Base-by-base conservation (phyloP, 53 echinoderm and acorn worm genomes). In the Paracentrotus lividus region DNA sequence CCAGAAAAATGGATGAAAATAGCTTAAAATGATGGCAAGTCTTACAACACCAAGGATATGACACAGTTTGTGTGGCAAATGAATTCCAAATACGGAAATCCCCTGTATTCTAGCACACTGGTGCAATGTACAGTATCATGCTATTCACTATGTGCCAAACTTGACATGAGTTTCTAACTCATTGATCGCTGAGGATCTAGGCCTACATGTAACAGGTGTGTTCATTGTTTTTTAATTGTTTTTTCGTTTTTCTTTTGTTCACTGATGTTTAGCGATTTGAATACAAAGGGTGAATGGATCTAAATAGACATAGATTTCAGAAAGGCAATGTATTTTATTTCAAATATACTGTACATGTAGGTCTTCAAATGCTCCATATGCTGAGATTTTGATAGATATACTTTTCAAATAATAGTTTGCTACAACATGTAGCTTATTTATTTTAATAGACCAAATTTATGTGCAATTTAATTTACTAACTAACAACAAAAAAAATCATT, bases 41-140 rank as follows among this genome's bases (percentile, higher is more conserved):
- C 33, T 45, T 81, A 45, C 47, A 47, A 47, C 10, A 8, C 26
- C 47, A 47, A 81, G 81, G 81, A 81, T 47, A 81, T 81, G 81
- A 81, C 81, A 81, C 26, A 44, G 3, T 45, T 81, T 45, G 31
- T 45, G 31, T 0, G 2, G 33, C 81, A 81, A 81, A n/a, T n/a
- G n/a, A n/a, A 81, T 26, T 81, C 81, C 47, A 81, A n/a, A 47
- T 81, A 44, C n/a, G 27, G 81, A 47, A 45, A 81, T 45, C 44
- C 24, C 12, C 27, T 47, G 47, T 81, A 26, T 47, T 45, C 45
- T n/a, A 72, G 72, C 16, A 40, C 5, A 3, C 72, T 38, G 72
- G 36, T n/a, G n/a, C n/a, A n/a, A n/a, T n/a, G 18, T 2, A 69
- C 2, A 69, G 69, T 69, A 20, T 38, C 36, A 15, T 69, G 18